Percentiles rank a stretch among this genome's conserved stretches.
These are phyloP conservation scores for Parnassius orleans DNA, from an alignment of 2,888 invertebrate genomes.

Conservation along the genomic window DNA sequence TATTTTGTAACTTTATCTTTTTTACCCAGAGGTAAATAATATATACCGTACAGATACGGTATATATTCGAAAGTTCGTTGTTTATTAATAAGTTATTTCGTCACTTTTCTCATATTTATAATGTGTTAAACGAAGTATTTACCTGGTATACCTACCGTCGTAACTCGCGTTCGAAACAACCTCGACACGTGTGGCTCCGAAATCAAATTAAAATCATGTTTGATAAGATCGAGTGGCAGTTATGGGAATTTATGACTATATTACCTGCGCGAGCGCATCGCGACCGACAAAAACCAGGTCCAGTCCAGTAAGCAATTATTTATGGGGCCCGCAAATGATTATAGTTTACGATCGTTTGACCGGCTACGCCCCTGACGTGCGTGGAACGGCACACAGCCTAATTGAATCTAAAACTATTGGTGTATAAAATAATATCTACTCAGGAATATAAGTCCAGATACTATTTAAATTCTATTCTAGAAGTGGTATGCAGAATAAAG, in stretches of 20 bases:
- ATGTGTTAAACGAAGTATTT: constrained; percentile 40
- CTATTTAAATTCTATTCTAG: constrained; percentile 13
- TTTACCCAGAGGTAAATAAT: too few relatives aligned
- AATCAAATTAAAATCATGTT: constrained; percentile 81
- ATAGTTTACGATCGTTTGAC: constrained; percentile 74
- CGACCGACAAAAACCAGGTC: constrained; percentile 71
- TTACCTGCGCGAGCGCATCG: constrained; percentile 78
- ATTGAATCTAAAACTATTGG: constrained; percentile 26
- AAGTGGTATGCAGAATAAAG: constrained; percentile 23
- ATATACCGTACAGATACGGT: too few relatives aligned
- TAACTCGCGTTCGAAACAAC: constrained; percentile 67
- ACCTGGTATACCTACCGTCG: constrained; percentile 49
- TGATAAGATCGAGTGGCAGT: constrained; percentile 81
- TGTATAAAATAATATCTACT: constrained; percentile 8
- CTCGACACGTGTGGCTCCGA: constrained; percentile 78
- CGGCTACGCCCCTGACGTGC: constrained; percentile 62
- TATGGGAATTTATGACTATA: constrained; percentile 82
- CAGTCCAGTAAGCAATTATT: constrained; percentile 71
- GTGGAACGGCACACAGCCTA: constrained; percentile 19
- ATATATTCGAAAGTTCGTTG: not conserved
- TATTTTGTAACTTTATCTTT: too few relatives aligned
- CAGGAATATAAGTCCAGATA: not conserved
- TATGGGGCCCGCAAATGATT: constrained; percentile 77
- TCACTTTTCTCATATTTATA: constrained; percentile 36
- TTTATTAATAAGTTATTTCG: not conserved